Conservation (phyloP, 2,113 vertebrate genomes). For the Pangasianodon hypophthalmus region DNA sequence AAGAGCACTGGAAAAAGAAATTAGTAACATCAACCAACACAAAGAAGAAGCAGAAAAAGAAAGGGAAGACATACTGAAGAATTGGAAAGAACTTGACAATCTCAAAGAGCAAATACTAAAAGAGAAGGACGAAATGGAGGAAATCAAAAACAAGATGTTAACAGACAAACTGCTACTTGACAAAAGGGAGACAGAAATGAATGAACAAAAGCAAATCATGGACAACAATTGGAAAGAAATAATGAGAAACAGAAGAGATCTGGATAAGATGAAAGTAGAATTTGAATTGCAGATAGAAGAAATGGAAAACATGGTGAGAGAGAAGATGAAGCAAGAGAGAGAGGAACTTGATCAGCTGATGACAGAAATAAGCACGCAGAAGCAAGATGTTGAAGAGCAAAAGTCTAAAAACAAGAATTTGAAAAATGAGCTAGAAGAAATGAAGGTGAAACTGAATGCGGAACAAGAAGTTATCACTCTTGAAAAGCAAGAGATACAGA, state of each 20-base stretch:
- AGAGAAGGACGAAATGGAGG: slow-evolving; percentile 23
- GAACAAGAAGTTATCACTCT: neutral
- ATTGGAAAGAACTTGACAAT: neutral
- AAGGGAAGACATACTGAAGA: slow-evolving; percentile 17
- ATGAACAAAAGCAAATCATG: slow-evolving; percentile 7
- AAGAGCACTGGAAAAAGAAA: slow-evolving; percentile 14
- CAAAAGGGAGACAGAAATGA: neutral
- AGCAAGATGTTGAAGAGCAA: neutral
- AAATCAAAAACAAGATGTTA: neutral
- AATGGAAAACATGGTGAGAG: neutral
- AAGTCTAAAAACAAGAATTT: neutral
- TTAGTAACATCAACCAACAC: neutral
- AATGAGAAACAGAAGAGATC: neutral
- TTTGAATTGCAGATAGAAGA: slow-evolving; percentile 23
- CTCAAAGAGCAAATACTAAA: slow-evolving; percentile 1
- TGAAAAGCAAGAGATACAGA: neutral
- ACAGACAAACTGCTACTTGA: neutral
- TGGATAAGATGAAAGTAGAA: slow-evolving; percentile 29
- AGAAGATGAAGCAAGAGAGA: slow-evolving; percentile 18
- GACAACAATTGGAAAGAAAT: neutral
- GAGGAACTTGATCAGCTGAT: neutral
- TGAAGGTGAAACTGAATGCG: neutral
- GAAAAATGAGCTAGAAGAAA: neutral
- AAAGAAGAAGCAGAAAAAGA: slow-evolving; percentile 26
- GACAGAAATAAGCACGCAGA: slow-evolving; percentile 3